Evolutionary conservation across 2,888 invertebrate species (phyloP).

Genomic region (Callyntrura guangdongensis): DNA sequence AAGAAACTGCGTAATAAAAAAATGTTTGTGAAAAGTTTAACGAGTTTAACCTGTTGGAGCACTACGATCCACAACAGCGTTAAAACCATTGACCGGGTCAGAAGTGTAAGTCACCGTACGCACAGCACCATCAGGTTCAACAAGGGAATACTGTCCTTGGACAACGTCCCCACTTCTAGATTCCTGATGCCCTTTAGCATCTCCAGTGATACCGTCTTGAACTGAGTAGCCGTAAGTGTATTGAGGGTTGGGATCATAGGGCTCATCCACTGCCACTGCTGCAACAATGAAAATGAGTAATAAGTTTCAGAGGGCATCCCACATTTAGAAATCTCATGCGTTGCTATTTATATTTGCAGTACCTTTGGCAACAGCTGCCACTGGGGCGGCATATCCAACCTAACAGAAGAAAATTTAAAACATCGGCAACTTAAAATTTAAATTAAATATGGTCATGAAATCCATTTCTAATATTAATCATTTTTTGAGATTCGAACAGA

Average conservation of each 20-base stretch:
- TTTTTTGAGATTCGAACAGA: no score
- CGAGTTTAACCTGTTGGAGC: constrained; percentile 62
- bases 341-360: background rate
- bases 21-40: no score
- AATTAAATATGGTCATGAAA: background rate
- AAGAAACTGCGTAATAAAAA: no score
- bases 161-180: constrained; percentile 78
- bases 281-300: background rate
- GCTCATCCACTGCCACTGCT: constrained; percentile 6
- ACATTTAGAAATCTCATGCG: background rate
- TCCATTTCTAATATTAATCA: no score
- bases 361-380: background rate
- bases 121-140: constrained; percentile 70
- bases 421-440: background rate
- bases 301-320: background rate
- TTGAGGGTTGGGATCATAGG: constrained; percentile 46
- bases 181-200: constrained; percentile 72
- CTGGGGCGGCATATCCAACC: background rate
- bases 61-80: constrained; percentile 70
- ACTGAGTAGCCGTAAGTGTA: constrained; percentile 73
- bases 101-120: constrained; percentile 72
- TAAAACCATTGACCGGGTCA: constrained; percentile 65
- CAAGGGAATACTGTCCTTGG: constrained; percentile 72
- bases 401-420: background rate
- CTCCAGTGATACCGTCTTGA: constrained; percentile 73